Base-by-base conservation (phyloP, 2,113 vertebrate species). In the Melanerpes formicivorus region DNA sequence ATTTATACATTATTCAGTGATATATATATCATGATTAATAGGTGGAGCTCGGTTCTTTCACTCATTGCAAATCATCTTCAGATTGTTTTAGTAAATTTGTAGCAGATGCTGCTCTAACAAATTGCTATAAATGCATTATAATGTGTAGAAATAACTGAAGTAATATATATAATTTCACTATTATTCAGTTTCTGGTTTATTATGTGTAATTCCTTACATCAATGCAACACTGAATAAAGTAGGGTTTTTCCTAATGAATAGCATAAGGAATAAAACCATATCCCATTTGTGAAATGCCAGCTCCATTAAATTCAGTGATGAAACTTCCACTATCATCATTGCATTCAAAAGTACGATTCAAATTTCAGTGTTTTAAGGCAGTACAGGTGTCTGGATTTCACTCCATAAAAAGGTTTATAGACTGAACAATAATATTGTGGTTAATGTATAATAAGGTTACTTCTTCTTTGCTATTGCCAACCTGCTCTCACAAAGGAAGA, bases 1-100 rank as follows among this genome's bases (percentile, higher is more conserved):
- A 67, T 93, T 95, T 95, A 93, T 96, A 93, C 85, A 96, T 97
- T 94, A 96, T 95, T 94, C 93, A 96, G 92, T 94, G 80, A 89
- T 93, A 73, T 19, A 13, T 78, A 90, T 84, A 87, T 71, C 60
- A 60, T 89, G 89, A 95, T 94, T 95, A 96, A 94, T 96, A 93
- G 89, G 93, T 63, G 89, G 80, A 94, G 34, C 76, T 76, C 1
- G 0, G 73, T 85, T 95, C 86, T 69, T 89, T 76, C 83, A 86
- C 84, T 93, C 78, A 56, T 71, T 93, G 95, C 81, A 90, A 95
- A 95, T 19, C 55, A 54, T 74, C 85, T 89, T 93, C 46, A 85
- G 80, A 87, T 90, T 83, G 67, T 88, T 90, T 92, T 74, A 87
- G 69, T 54, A 93, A 94, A 93, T 79, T 84, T 0, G 0, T 69